Evolutionary conservation across 1,140 invertebrate species (phyloP).

Genomic region (Magallana gigas): DNA sequence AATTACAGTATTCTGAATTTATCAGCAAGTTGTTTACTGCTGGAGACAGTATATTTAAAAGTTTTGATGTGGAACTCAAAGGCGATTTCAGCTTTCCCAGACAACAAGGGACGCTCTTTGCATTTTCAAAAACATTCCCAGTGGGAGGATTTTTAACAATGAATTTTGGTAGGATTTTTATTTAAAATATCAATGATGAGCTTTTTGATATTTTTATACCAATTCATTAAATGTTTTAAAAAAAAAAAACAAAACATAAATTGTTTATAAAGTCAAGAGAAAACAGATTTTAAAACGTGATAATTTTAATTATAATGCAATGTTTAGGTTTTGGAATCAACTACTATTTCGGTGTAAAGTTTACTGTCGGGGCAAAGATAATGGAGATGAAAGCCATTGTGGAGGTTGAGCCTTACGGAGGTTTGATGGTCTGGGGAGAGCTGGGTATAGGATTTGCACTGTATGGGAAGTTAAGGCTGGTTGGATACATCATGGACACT

Average conservation of each 20-base stretch:
- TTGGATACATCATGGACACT: conserved; percentile 60
- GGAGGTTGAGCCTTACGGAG: conserved; percentile 56
- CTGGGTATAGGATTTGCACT: conserved; percentile 54
- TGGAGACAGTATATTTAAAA: conserved; percentile 59
- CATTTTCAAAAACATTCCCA: conserved; percentile 49
- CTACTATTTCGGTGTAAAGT: conserved; percentile 61
- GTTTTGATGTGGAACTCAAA: conserved; percentile 61
- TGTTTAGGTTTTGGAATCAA: conserved; percentile 52
- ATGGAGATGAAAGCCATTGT: conserved; percentile 52
- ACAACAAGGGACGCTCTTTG: conserved; percentile 49
- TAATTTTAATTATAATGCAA: not conserved
- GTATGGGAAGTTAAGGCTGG: conserved; percentile 61
- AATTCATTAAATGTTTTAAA: too few relatives aligned
- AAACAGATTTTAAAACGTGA: too few relatives aligned
- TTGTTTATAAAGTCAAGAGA: too few relatives aligned
- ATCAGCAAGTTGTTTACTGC: conserved; percentile 41
- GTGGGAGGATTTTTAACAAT: conserved; percentile 62
- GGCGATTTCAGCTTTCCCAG: conserved; percentile 62
- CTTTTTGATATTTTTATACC: too few relatives aligned
- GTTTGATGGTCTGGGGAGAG: conserved; percentile 53
- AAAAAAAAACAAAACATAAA: too few relatives aligned
- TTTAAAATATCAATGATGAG: too few relatives aligned
- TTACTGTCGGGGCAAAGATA: conserved; percentile 60
- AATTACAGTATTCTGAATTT: conserved; percentile 41
- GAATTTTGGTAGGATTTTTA: conserved; percentile 58